phyloP scores from a whole-genome alignment of 2,797 vertebrate species.

The Enteromius radiatus region DNA sequence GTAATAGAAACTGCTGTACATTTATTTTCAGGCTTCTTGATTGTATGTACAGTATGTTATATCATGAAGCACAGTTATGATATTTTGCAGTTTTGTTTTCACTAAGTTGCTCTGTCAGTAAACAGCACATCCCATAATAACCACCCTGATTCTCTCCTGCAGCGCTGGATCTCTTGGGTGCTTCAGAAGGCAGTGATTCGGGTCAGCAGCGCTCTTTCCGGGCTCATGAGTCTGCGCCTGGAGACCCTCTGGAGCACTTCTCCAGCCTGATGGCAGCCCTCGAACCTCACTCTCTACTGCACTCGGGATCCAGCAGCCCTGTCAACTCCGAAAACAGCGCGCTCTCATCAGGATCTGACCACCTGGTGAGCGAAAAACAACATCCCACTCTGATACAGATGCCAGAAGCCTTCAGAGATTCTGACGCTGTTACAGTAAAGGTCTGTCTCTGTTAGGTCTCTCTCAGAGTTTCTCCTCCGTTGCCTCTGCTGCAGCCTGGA shows the following conservation, averaged over 20 bases:
- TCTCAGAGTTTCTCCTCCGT: slow-evolving; percentile 31
- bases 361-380: slow-evolving; percentile 72
- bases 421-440: background rate
- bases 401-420: background rate
- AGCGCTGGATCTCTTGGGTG: slow-evolving; percentile 46
- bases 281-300: slow-evolving; percentile 84
- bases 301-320: slow-evolving; percentile 95
- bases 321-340: slow-evolving; percentile 97
- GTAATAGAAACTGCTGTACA: background rate
- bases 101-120: background rate
- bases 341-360: slow-evolving; percentile 96
- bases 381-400: background rate
- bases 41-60: background rate
- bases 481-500: background rate
- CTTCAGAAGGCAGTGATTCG: slow-evolving; percentile 77
- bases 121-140: background rate
- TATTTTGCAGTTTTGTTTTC: background rate
- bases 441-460: slow-evolving; percentile 9
- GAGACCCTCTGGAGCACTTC: slow-evolving; percentile 89
- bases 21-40: background rate
- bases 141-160: slow-evolving; percentile 11
- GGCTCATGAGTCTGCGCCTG: slow-evolving; percentile 79
- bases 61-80: background rate
- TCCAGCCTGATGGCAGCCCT: slow-evolving; percentile 76
- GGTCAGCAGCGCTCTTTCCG: slow-evolving; percentile 83